phyloP scores from a whole-genome alignment of 2,797 vertebrate species.

The Peromyscus attwateri region DNA sequence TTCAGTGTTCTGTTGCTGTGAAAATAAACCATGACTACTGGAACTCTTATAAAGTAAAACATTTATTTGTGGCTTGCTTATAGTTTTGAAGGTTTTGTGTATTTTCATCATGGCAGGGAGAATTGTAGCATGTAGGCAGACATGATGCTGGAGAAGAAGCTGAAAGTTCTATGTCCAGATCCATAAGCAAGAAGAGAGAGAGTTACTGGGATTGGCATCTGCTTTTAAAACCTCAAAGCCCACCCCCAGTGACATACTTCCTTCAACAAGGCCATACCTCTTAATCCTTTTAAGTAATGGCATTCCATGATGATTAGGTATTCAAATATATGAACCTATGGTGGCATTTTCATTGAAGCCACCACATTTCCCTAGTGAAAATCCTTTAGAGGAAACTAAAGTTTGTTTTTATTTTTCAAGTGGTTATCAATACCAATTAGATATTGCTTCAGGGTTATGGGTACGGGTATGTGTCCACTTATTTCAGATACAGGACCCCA shows the following conservation, averaged over 20 bases:
- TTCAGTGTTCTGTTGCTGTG: background rate
- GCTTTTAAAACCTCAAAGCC: background rate
- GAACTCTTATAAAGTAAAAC: background rate
- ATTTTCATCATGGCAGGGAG: background rate
- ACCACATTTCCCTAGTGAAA: background rate
- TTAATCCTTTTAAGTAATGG: background rate
- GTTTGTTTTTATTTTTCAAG: background rate
- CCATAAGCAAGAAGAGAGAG: background rate
- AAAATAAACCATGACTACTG: background rate
- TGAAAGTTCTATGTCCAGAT: background rate
- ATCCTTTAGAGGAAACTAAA: background rate
- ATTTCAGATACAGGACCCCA: background rate
- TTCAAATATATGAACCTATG: background rate
- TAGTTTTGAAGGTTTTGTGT: background rate
- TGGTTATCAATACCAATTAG: background rate
- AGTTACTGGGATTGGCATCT: background rate
- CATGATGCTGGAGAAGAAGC: background rate
- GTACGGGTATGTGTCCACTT: background rate
- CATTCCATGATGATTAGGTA: background rate
- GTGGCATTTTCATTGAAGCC: background rate
- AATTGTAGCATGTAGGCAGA: background rate
- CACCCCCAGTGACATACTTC: background rate
- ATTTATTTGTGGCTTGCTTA: background rate
- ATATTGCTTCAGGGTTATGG: background rate
- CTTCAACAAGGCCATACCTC: background rate